A percentile compares a stretch with the other conserved stretches of the same genome.
phyloP scores from a whole-genome alignment of 1,140 invertebrate species.

The Melipona quadrifasciata region DNA sequence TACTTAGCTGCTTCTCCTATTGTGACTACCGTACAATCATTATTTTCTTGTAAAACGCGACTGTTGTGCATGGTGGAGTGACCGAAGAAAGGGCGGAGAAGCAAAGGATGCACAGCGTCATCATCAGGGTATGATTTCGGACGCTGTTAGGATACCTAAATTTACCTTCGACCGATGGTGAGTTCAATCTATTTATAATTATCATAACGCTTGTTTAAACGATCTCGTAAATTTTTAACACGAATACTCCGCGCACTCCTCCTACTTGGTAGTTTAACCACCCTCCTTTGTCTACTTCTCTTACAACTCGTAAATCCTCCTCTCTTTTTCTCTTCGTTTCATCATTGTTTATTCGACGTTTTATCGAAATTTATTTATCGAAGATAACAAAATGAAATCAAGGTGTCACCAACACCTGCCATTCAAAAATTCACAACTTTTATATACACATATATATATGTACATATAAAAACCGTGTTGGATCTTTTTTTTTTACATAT shows the following conservation, averaged over 20 bases:
- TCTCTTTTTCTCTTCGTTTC: neutral
- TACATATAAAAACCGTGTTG: no score
- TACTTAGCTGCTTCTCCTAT: neutral
- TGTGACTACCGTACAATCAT: neutral
- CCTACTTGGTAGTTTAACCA: neutral
- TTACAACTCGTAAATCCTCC: neutral
- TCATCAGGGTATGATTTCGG: constrained; percentile 55
- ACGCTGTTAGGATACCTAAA: constrained; percentile 44
- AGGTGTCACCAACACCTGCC: neutral
- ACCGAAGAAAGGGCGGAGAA: neutral
- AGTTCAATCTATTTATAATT: constrained; percentile 31
- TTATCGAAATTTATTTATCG: no score
- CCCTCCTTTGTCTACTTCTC: neutral
- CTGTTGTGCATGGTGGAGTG: neutral
- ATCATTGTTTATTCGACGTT: neutral
- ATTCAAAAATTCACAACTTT: neutral
- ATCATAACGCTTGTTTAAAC: neutral
- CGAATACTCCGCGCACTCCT: neutral
- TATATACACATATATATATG: neutral
- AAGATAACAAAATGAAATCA: neutral
- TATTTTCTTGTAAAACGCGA: neutral
- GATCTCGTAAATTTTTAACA: neutral
- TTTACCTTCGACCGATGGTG: constrained; percentile 46
- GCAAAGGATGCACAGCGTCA: constrained; percentile 52
- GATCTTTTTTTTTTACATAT: constrained; percentile 16